phyloP scores from a whole-genome alignment of 2,113 vertebrate species.

The Mirounga angustirostris region DNA sequence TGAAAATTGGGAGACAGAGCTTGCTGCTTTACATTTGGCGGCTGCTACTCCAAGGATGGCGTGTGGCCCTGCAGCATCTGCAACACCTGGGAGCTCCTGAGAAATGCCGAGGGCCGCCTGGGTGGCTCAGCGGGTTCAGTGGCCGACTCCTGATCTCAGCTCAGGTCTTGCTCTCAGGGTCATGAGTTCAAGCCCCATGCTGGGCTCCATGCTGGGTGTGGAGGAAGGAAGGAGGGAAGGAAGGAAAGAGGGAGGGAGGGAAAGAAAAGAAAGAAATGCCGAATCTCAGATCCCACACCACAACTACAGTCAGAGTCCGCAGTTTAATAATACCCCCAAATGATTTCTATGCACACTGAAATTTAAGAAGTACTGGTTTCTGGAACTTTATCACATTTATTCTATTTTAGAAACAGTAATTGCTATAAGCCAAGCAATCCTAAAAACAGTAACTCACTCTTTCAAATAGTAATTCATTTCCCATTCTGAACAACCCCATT shows the following conservation, averaged over 20 bases:
- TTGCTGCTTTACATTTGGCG: not conserved
- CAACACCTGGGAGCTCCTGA: not conserved
- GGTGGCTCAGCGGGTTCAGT: not conserved
- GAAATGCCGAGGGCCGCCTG: not conserved
- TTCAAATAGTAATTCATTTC: constrained; percentile 38
- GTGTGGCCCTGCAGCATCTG: not conserved
- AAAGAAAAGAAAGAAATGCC: not conserved
- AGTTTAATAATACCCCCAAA: not conserved
- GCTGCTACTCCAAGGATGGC: not conserved
- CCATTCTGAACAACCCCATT: not conserved
- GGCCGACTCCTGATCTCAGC: not conserved
- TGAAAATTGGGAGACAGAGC: not conserved
- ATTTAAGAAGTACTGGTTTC: not conserved
- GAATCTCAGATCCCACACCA: not conserved
- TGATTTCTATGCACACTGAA: not conserved
- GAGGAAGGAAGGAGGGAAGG: not conserved
- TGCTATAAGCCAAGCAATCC: not conserved
- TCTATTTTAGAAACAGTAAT: constrained; percentile 18
- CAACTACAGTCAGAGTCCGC: not conserved
- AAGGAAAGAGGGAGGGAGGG: no score
- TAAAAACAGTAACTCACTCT: not conserved
- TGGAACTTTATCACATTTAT: not conserved
- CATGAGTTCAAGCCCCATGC: not conserved
- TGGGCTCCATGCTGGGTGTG: not conserved
- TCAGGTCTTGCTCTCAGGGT: not conserved